phyloP scores from a whole-genome alignment of 92 coral and sea anemone genomes.

The Phenganax marumi region DNA sequence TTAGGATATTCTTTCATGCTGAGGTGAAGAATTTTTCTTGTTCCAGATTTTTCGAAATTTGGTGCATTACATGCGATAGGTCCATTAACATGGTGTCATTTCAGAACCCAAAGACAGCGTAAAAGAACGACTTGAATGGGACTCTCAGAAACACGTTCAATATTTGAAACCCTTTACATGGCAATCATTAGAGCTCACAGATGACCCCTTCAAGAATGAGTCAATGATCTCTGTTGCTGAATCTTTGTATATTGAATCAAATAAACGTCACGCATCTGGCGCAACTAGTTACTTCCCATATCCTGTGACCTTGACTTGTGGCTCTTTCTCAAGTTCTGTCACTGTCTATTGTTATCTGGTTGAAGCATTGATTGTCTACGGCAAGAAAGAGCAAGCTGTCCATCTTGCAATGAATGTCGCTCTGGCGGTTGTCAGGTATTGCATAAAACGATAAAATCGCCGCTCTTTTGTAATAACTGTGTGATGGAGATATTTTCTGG shows the following conservation, averaged over 20 bases:
- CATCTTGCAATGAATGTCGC: conserved; percentile 64
- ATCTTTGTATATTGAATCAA: conserved; percentile 14
- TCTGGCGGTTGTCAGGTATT: conserved; percentile 42
- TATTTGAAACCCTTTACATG: conserved; percentile 7
- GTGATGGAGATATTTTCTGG: no score
- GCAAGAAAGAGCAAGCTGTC: conserved; percentile 53
- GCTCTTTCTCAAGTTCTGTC: conserved; percentile 52
- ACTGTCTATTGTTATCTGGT: conserved; percentile 66
- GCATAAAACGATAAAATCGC: no score
- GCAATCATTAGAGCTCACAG: conserved; percentile 23
- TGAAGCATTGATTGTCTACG: conserved; percentile 59
- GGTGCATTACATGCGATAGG: neutral
- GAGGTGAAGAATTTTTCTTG: neutral
- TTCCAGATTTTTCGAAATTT: neutral
- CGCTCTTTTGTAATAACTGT: no score
- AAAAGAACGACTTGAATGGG: conserved; percentile 25
- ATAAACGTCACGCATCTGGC: neutral
- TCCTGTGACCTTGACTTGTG: conserved; percentile 53
- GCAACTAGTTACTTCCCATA: conserved; percentile 33
- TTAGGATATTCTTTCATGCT: neutral
- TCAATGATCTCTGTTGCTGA: conserved; percentile 1
- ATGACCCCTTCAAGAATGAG: conserved; percentile 34
- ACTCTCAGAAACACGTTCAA: conserved; percentile 29
- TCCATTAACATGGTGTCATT: neutral
- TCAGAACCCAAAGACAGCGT: neutral